Conservation (phyloP, 92 coral and sea anemone genomes). For the Metridium senile region DNA sequence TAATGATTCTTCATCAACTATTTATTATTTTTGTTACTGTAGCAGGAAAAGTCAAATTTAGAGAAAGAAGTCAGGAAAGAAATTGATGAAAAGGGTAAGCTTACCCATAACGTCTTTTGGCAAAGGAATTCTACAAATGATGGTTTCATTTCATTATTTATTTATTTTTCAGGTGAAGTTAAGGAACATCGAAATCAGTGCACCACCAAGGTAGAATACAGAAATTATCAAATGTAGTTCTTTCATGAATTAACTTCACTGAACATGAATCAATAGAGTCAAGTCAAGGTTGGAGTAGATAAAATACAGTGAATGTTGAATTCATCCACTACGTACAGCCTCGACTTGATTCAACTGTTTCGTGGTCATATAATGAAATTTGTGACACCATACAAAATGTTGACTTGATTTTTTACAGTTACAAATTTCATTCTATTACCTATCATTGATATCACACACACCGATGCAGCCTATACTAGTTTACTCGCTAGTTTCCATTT, state of each 20-base stretch:
- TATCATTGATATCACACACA: too few relatives aligned
- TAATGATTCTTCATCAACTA: background rate
- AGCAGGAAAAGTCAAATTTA: constrained; percentile 68
- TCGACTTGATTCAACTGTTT: too few relatives aligned
- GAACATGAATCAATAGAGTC: background rate
- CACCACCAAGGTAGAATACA: constrained; percentile 30
- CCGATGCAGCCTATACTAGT: too few relatives aligned
- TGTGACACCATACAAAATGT: too few relatives aligned
- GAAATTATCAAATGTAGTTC: background rate
- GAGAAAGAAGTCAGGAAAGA: constrained; percentile 47
- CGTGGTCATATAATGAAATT: too few relatives aligned
- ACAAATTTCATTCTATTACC: too few relatives aligned
- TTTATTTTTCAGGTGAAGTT: constrained; percentile 4
- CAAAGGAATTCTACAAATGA: background rate
- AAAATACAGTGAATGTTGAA: too few relatives aligned
- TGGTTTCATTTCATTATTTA: background rate
- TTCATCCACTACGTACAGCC: too few relatives aligned
- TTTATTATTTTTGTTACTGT: background rate
- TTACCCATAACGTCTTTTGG: background rate
- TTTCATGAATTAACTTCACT: background rate
- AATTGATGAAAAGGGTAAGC: constrained; percentile 26
- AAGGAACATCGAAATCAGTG: constrained; percentile 31
- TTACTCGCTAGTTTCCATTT: too few relatives aligned
- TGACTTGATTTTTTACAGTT: too few relatives aligned
- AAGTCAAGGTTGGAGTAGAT: too few relatives aligned